Evolutionary conservation across 2,113 vertebrate species (phyloP), one percentile per base, ranked within the genome.

Genomic region (Neodon shergylaensis): DNA sequence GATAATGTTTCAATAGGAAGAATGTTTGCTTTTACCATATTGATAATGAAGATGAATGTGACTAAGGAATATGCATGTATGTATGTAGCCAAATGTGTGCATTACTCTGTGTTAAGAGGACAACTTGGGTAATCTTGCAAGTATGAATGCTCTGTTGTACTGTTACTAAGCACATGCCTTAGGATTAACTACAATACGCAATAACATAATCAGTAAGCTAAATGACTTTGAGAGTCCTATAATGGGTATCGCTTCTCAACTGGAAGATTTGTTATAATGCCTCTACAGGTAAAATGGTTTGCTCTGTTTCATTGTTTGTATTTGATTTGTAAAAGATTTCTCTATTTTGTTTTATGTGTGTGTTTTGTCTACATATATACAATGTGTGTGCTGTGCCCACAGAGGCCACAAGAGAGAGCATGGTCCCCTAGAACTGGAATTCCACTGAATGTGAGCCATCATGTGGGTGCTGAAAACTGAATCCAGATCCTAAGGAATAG

Each of bases 151-250:
- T 79, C 63, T 70, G 42, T 21, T 77, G 31, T 73, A 74, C 11
- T 70, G 47, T 86, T 94, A 61, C 31, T 77, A 74, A 83, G 26
- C 11, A 52, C 7, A 49, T 70, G 22, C 36, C 90, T 95, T 42
- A 44, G 68, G 44, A 82, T 90, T 39, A 90, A 11, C 61, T 92
- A 68, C 9, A n/a, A n/a, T 47, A 82, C 10, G 82, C 21, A 73
- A 10, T 83, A 88, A 91, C 44, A 89, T 22, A 96, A 66, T 84
- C 54, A 88, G 33, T 70, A 76, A 95, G 39, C 44, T 24, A 90
- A 81, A 86, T 82, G 7, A 63, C 22, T 83, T 94, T 92, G 84
- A 94, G 63, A 90, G 70, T 63, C 39, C 54, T 78, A 26, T 74
- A 95, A 84, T 52, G 13, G 4, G 16, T 82, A 87, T 73, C 22